Base-by-base conservation (phyloP, 37 sponge, comb jelly and placozoan species). In the Crambe crambe region DNA sequence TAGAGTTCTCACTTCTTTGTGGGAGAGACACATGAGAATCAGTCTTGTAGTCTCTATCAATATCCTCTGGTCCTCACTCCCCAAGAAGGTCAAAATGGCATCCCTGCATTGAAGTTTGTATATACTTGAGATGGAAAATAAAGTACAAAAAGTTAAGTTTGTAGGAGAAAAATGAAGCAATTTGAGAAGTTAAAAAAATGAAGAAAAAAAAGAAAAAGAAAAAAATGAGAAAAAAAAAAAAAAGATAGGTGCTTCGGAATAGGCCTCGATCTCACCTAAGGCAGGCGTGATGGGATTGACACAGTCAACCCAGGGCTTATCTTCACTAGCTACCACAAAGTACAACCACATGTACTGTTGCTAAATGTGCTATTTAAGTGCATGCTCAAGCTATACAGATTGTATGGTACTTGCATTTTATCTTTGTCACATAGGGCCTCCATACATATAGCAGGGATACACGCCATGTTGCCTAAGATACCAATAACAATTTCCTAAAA, bases 401-500 rank as follows among this genome's bases (percentile, higher is more conserved):
- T n/a, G n/a, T n/a, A n/a, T n/a, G n/a, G n/a, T n/a, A n/a, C 61
- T 60, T 60, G 17, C 61, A 60, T 60, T 20, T 4, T 60, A 6
- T 23, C 58, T 27, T 56, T 0, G 39, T 8, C 3, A 36, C 58
- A 42, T 36, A 82, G 59, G 0, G 25, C 44, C 0, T 82, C 68
- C 22, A 66, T 8, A 36, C 89, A 82, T 39, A 82, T 42, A n/a
- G n/a, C 35, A 23, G 77, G 67, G 3, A n/a, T 17, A 74, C 89
- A 89, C 67, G 69, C 84, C 37, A 89, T 32, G 74, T 89, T 89
- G 9, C 80, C 75, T 42, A 83, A 22, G 30, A 89, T 72, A 25
- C 89, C 89, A 60, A 89, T 27, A 66, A 84, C 83, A 35, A 89
- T 89, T 51, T 89, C 89, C 89, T 87, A 38, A 9, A 60, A 5